These are phyloP conservation scores for Aplodontia rufa DNA, from an alignment of 2,113 vertebrate genomes.

Conservation along the genomic window DNA sequence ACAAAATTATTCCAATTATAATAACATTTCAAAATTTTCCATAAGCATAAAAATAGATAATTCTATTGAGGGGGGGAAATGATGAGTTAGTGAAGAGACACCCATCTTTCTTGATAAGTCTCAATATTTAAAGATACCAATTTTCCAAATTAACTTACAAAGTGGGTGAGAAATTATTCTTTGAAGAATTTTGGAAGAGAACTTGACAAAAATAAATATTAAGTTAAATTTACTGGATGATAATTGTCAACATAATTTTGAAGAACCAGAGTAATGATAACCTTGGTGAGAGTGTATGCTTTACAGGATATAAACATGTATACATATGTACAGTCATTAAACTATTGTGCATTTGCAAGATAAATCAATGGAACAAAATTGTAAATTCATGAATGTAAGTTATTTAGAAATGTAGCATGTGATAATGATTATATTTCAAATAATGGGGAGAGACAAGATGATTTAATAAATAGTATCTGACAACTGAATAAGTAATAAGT, in stretches of 20 bases:
- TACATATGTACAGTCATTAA: neutral
- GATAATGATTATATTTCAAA: neutral
- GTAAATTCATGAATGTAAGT: neutral
- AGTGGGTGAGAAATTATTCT: slow-evolving; percentile 35
- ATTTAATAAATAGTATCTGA: neutral
- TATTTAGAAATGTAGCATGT: neutral
- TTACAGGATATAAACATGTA: neutral
- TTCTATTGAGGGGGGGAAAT: slow-evolving; percentile 17
- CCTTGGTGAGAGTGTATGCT: neutral
- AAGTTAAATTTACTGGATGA: slow-evolving; percentile 50
- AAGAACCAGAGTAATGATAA: neutral
- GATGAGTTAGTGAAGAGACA: slow-evolving; percentile 43
- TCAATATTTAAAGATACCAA: slow-evolving; percentile 66
- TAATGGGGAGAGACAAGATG: neutral
- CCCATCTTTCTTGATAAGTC: slow-evolving; percentile 60
- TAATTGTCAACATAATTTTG: neutral
- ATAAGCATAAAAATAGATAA: neutral
- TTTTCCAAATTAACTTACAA: slow-evolving; percentile 57
- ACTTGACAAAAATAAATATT: slow-evolving; percentile 48
- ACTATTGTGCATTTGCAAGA: neutral
- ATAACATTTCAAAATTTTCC: slow-evolving; percentile 28
- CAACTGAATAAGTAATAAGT: neutral
- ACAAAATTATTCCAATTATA: slow-evolving; percentile 15
- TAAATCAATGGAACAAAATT: neutral
- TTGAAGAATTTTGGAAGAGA: slow-evolving; percentile 54